Evolutionary conservation across 35 echinoderm and acorn worm species (phyloP).

Genomic region (Stichopus chloronotus): DNA sequence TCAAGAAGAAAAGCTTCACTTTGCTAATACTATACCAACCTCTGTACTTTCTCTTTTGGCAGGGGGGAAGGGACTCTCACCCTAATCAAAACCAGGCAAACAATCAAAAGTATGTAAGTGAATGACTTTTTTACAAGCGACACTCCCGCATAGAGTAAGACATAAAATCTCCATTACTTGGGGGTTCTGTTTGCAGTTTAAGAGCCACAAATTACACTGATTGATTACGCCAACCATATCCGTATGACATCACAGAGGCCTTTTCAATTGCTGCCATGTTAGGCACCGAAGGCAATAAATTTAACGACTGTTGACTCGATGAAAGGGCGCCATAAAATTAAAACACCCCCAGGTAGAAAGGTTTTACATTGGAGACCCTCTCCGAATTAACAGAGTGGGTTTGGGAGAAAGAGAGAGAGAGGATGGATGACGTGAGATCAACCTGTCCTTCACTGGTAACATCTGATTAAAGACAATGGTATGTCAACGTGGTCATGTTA

Average conservation of each 20-base stretch:
- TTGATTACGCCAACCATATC: slow-evolving; percentile 13
- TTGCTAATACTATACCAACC: too few species aligned
- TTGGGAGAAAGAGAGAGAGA: neutral
- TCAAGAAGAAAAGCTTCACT: too few species aligned
- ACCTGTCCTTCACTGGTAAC: neutral
- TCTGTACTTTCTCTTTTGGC: too few species aligned
- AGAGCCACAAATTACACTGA: slow-evolving; percentile 19
- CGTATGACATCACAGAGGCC: slow-evolving; percentile 42
- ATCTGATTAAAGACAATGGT: neutral
- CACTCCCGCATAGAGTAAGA: too few species aligned
- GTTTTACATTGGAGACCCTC: neutral
- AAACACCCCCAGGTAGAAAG: neutral
- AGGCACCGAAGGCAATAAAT: slow-evolving; percentile 15
- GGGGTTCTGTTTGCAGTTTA: neutral
- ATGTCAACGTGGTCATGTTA: neutral
- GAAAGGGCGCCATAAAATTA: slow-evolving; percentile 2
- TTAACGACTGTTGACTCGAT: slow-evolving; percentile 31
- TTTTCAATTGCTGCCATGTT: slow-evolving; percentile 34
- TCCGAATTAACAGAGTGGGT: too few species aligned
- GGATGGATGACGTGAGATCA: neutral
- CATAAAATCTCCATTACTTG: neutral
- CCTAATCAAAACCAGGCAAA: too few species aligned
- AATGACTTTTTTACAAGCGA: too few species aligned
- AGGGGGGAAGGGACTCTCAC: too few species aligned
- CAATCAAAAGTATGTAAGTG: too few species aligned